Evolutionary conservation across 1,140 invertebrate genomes (phyloP), one percentile per base, ranked within the genome.

Genomic region (Psix sp.): DNA sequence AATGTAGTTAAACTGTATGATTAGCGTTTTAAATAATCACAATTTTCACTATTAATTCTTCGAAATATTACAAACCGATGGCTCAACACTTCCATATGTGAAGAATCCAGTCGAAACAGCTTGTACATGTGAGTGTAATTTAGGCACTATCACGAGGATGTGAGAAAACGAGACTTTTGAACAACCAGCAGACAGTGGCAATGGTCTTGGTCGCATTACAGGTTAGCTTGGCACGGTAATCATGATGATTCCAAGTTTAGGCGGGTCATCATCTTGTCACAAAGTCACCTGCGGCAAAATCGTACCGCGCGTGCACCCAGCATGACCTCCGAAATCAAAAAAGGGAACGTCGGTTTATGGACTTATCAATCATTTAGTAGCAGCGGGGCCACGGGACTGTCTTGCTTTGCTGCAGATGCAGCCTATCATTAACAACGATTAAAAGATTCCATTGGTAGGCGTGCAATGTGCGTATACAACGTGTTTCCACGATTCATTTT

Each of bases 281-380:
- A 77, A 77, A 82, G 83, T 87, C 86, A 87, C 86, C 86, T 76
- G 82, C 67, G 84, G 85, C 84, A 52, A 80, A 79, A 79, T 68
- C 68, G 45, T 54, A 74, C 62, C 72, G 43, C 49, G 63, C 72
- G 76, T 72, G 68, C 77, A 77, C 72, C 62, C 68, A 72, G 40
- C 67, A 42, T 77, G 73, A 76, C 68, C 76, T 74, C 46, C 73
- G 74, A 76, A 72, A 77, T 74, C 49, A 52, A 62, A 74, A 74
- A 67, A 38, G 49, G 63, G 43, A 70, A 49, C 68, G 65, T 74
- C 80, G 70, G 77, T 85, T 86, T 86, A 86, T 86, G 85, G 86
- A 87, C 85, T 86, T 86, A 87, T 86, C 84, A 86, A 86, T 87
- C 86, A 86, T 85, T 83, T 83, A 81, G 84, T 86, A 85, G 84